Evolutionary conservation across 2,797 vertebrate genomes (phyloP).

Genomic region (Eurystomus glaucurus): DNA sequence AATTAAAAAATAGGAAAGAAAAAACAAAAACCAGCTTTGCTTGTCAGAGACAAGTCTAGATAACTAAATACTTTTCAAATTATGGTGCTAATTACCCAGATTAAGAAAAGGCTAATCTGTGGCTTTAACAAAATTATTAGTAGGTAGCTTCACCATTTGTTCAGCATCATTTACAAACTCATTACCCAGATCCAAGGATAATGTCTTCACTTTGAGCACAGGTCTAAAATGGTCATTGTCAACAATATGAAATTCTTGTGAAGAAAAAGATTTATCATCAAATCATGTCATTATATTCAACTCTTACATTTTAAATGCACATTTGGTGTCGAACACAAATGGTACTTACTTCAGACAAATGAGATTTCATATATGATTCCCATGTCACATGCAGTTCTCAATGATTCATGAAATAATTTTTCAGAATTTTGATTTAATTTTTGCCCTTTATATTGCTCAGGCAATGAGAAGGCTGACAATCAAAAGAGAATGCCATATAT

Average conservation of each 20-base stretch:
- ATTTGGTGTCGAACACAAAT: conserved; percentile 58
- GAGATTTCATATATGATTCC: conserved; percentile 37
- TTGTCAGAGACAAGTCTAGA: background rate
- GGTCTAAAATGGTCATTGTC: conserved; percentile 70
- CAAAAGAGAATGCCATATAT: background rate
- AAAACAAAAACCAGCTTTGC: background rate
- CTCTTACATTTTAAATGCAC: conserved; percentile 50
- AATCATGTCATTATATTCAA: conserved; percentile 58
- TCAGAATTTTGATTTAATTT: background rate
- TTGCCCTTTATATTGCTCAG: background rate
- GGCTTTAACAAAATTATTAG: conserved; percentile 50
- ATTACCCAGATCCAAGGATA: conserved; percentile 59
- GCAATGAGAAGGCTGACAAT: background rate
- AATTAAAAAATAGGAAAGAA: background rate
- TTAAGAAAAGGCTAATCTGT: conserved; percentile 8
- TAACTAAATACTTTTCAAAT: conserved; percentile 33
- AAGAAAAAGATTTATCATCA: conserved; percentile 59
- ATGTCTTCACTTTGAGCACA: conserved; percentile 40
- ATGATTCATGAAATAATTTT: background rate
- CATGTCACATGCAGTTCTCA: background rate
- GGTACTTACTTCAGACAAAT: conserved; percentile 35
- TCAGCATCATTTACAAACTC: conserved; percentile 63
- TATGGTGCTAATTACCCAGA: background rate
- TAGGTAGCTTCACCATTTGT: conserved; percentile 63
- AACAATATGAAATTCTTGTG: conserved; percentile 43